These are phyloP conservation scores for Arvicanthis niloticus DNA, from an alignment of 2,113 vertebrate genomes.

Conservation along the genomic window DNA sequence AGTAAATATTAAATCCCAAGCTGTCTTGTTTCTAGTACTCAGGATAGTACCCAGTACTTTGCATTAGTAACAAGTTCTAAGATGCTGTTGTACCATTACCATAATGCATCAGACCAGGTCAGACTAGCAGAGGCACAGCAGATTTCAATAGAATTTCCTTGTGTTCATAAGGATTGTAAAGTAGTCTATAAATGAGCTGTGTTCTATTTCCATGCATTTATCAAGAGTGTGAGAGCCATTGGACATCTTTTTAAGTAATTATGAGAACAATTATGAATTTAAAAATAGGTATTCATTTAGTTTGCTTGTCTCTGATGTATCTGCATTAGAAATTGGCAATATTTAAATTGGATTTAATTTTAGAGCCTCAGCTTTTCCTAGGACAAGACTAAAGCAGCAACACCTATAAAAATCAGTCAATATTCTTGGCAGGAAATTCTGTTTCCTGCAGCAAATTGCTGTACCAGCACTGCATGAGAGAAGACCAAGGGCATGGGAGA, in stretches of 20 bases:
- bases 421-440: not conserved
- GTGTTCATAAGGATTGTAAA: not conserved
- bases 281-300: constrained; percentile 52
- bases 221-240: constrained; percentile 9
- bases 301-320: constrained; percentile 44
- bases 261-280: constrained; percentile 41
- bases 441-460: not conserved
- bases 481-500: not conserved
- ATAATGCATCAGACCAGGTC: not conserved
- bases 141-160: not conserved
- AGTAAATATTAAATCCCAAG: not conserved
- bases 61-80: constrained; percentile 2
- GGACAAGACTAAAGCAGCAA: constrained; percentile 14
- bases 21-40: not conserved
- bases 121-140: not conserved
- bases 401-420: constrained; percentile 15
- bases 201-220: constrained; percentile 22
- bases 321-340: constrained; percentile 57
- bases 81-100: not conserved
- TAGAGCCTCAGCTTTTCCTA: constrained; percentile 38
- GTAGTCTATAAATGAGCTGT: not conserved
- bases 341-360: constrained; percentile 71
- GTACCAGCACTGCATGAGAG: not conserved
- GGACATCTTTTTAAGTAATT: constrained; percentile 45
- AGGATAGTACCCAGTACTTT: not conserved